Percentiles rank a stretch among this genome's conserved stretches.
Conservation (phyloP, 2,888 invertebrate genomes). For the Rhagonycha fulva region DNA sequence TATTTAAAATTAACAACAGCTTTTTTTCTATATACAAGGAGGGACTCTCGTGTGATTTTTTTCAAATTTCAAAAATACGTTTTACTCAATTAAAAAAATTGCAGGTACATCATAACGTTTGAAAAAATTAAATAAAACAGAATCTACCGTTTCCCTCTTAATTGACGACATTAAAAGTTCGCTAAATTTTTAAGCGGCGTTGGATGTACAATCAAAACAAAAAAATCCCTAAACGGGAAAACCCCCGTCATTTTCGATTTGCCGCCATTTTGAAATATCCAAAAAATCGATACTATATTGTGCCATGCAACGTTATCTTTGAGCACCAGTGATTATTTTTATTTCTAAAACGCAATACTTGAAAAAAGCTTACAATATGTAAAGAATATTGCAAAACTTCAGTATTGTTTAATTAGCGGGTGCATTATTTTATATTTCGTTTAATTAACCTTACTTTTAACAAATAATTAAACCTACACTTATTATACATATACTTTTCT, state of each 20-base stretch:
- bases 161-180: conserved; percentile 34
- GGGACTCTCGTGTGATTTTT: conserved; percentile 40
- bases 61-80: conserved; percentile 32
- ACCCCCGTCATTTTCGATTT: background rate
- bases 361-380: conserved; percentile 30
- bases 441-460: background rate
- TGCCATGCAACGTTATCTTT: conserved; percentile 34
- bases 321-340: conserved; percentile 49
- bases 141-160: conserved; percentile 25
- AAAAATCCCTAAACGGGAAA: background rate
- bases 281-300: conserved; percentile 6
- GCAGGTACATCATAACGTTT: conserved; percentile 34
- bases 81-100: conserved; percentile 33
- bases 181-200: background rate
- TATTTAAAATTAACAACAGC: conserved; percentile 49
- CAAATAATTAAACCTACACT: conserved; percentile 18
- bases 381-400: conserved; percentile 10
- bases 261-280: background rate
- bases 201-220: background rate
- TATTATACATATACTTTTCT: conserved; percentile 12
- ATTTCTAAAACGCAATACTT: conserved; percentile 38
- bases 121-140: conserved; percentile 8
- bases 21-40: conserved; percentile 48
- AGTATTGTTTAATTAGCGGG: background rate
- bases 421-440: background rate